phyloP scores from a whole-genome alignment of 2,797 vertebrate genomes.

The Phrynocephalus guinanensis region DNA sequence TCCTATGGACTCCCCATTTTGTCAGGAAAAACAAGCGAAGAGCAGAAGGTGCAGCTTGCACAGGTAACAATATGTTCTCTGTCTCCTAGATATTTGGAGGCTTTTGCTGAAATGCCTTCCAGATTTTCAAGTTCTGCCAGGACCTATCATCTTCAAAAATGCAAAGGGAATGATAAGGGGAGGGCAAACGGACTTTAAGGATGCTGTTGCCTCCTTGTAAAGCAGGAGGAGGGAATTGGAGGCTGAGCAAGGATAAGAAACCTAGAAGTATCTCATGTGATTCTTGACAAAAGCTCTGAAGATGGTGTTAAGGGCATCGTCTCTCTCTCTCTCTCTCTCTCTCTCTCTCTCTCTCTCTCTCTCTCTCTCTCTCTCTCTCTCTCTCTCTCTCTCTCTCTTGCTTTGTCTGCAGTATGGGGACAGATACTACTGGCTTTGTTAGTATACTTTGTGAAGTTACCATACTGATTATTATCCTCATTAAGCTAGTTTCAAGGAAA shows the following conservation, averaged over 20 bases:
- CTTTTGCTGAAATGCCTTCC: neutral
- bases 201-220: neutral
- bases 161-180: too few relatives aligned
- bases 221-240: neutral
- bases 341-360: too few relatives aligned
- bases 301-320: neutral
- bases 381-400: too few relatives aligned
- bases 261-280: neutral
- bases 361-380: too few relatives aligned
- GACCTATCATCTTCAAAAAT: neutral
- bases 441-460: too few relatives aligned
- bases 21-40: constrained; percentile 44
- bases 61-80: constrained; percentile 68
- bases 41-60: constrained; percentile 56
- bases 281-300: too few relatives aligned
- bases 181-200: neutral
- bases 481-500: too few relatives aligned
- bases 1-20: constrained; percentile 51
- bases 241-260: neutral
- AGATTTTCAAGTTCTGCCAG: neutral
- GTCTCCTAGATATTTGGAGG: neutral
- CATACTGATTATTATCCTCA: too few relatives aligned
- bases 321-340: too few relatives aligned
- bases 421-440: too few relatives aligned
- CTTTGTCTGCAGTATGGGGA: too few relatives aligned